Percentiles rank a stretch among this genome's conserved stretches.
These are phyloP conservation scores for Tupaia tana DNA, from an alignment of 2,113 vertebrate genomes.

Conservation along the genomic window DNA sequence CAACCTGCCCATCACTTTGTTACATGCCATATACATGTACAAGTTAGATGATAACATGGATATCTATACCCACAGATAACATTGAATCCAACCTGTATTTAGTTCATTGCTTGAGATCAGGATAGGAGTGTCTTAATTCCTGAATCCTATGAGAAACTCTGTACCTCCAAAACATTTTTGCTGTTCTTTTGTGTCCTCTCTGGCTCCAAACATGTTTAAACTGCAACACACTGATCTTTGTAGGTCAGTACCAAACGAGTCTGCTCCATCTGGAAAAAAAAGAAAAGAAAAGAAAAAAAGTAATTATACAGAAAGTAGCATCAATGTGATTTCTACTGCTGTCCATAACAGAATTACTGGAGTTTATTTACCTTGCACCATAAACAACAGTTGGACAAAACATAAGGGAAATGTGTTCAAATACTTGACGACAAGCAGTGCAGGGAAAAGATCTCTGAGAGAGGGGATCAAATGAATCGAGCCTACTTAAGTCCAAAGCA, in stretches of 20 bases:
- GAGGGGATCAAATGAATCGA: background rate
- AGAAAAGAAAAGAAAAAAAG: background rate
- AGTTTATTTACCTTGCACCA: background rate
- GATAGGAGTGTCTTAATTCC: background rate
- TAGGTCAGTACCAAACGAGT: background rate
- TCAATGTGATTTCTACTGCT: background rate
- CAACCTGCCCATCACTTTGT: background rate
- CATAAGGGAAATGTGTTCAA: background rate
- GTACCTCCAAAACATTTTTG: background rate
- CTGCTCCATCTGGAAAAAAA: background rate
- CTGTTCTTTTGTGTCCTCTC: background rate
- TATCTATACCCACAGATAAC: background rate
- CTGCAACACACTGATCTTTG: background rate
- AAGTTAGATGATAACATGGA: background rate
- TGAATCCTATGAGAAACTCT: background rate
- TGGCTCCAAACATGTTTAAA: background rate
- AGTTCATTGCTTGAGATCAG: background rate
- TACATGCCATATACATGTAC: no score
- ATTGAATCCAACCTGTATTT: background rate
- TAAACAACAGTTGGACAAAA: background rate
- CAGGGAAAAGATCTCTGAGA: background rate
- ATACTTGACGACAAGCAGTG: background rate
- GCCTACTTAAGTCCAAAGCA: background rate
- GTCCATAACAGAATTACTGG: background rate
- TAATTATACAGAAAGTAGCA: background rate